Evolutionary conservation across 2,888 invertebrate species (phyloP).

Genomic region (Kryphioiulus occultus): DNA sequence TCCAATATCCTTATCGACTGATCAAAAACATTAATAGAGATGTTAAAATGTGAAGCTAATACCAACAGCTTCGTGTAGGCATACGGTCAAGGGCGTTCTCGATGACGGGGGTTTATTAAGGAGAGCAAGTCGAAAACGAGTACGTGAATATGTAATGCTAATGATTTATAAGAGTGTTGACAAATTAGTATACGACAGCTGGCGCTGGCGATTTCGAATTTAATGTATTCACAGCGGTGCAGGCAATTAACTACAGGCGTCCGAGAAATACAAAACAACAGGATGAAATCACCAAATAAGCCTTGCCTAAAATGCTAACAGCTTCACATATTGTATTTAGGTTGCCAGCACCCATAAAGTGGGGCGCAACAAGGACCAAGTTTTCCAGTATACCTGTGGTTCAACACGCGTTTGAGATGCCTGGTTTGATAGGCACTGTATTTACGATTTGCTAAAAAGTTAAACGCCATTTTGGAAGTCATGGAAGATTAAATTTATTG

Average conservation of each 20-base stretch:
- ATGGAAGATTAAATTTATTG: too few relatives aligned
- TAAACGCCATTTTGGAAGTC: too few relatives aligned
- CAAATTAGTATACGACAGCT: background rate
- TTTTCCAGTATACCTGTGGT: background rate
- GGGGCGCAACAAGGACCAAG: background rate
- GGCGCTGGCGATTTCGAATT: background rate
- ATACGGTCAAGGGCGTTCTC: background rate
- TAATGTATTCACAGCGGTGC: constrained; percentile 2
- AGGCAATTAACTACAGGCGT: background rate
- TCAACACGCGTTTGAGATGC: background rate
- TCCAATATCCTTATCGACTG: background rate
- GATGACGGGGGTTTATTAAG: background rate
- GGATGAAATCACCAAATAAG: background rate
- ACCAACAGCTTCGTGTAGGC: background rate
- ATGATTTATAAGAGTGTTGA: background rate
- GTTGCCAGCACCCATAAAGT: background rate
- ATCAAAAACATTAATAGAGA: background rate
- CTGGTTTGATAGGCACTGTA: background rate
- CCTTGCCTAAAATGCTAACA: background rate
- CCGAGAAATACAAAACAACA: background rate
- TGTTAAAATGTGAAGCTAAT: background rate
- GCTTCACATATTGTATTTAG: background rate
- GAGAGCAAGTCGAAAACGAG: background rate
- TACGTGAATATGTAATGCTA: background rate
- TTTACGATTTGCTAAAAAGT: background rate